Conservation (phyloP, 2,113 vertebrate species). For the Thamnaconus septentrionalis region DNA sequence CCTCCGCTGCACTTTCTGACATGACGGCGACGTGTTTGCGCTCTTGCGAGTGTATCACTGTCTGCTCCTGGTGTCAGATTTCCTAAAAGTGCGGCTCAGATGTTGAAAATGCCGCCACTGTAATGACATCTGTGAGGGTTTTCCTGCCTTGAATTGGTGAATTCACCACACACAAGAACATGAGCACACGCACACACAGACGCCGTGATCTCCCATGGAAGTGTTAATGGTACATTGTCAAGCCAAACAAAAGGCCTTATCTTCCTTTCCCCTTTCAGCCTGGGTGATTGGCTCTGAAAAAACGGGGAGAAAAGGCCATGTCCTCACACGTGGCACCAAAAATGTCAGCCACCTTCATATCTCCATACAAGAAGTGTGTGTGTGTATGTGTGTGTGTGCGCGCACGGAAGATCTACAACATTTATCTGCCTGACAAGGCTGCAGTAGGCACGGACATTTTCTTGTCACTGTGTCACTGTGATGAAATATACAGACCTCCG, state of each 20-base stretch:
- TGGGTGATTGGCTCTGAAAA: constrained; percentile 86
- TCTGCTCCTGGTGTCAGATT: no score
- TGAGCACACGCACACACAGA: constrained; percentile 25
- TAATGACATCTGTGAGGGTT: no score
- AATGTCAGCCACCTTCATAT: constrained; percentile 83
- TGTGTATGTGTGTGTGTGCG: constrained; percentile 23
- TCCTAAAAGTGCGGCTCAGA: no score
- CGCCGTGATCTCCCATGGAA: constrained; percentile 41
- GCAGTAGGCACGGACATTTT: constrained; percentile 17
- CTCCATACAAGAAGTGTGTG: constrained; percentile 31
- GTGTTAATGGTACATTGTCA: constrained; percentile 87
- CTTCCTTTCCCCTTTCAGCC: constrained; percentile 84
- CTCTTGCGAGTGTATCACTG: no score
- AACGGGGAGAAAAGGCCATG: constrained; percentile 84
- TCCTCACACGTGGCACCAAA: constrained; percentile 81
- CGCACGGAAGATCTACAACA: constrained; percentile 33
- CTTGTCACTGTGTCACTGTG: no score
- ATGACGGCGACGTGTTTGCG: no score
- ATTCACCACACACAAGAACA: neutral
- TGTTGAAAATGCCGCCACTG: no score
- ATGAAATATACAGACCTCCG: no score
- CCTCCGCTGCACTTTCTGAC: no score
- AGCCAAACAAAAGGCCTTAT: constrained; percentile 89
- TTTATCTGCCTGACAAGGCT: constrained; percentile 41
- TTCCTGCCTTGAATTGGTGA: no score